A percentile compares a stretch with the other conserved stretches of the same genome.
These are phyloP conservation scores for Drosophila nr. perissopoda DNA, from an alignment of 2,888 invertebrate genomes.

Conservation along the genomic window DNA sequence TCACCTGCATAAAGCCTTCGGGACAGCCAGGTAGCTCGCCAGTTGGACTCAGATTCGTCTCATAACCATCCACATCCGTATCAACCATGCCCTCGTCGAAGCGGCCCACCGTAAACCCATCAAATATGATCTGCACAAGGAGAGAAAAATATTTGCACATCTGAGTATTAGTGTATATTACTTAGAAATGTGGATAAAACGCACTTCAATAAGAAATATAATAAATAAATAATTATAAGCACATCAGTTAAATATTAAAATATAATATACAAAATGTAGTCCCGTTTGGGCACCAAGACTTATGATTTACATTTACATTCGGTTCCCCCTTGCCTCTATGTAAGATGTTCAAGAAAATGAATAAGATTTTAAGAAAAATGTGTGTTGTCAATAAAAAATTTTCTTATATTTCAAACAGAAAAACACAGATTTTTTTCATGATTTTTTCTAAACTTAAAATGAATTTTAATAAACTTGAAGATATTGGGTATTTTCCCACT, in stretches of 20 bases:
- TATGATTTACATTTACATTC: background rate
- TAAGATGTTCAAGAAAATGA: background rate
- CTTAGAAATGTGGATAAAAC: background rate
- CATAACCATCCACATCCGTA: constrained; percentile 84
- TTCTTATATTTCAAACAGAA: background rate
- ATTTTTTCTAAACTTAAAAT: background rate
- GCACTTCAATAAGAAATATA: background rate
- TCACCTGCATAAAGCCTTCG: constrained; percentile 94
- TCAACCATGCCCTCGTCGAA: constrained; percentile 88
- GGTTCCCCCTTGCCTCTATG: background rate
- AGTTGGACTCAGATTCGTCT: constrained; percentile 84
- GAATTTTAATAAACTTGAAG: background rate
- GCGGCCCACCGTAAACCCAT: constrained; percentile 94
- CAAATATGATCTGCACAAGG: constrained; percentile 90
- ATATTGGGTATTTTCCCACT: background rate
- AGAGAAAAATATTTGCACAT: constrained; percentile 11
- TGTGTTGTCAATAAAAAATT: background rate
- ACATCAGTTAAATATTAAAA: background rate
- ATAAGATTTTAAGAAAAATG: background rate
- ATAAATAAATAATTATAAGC: background rate
- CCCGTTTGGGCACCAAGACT: background rate
- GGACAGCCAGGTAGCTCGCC: constrained; percentile 92
- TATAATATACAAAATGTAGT: background rate
- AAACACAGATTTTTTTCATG: background rate
- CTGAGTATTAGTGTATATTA: background rate